Base-by-base conservation (phyloP, 1,140 invertebrate genomes). In the Polypedilum pembai region DNA sequence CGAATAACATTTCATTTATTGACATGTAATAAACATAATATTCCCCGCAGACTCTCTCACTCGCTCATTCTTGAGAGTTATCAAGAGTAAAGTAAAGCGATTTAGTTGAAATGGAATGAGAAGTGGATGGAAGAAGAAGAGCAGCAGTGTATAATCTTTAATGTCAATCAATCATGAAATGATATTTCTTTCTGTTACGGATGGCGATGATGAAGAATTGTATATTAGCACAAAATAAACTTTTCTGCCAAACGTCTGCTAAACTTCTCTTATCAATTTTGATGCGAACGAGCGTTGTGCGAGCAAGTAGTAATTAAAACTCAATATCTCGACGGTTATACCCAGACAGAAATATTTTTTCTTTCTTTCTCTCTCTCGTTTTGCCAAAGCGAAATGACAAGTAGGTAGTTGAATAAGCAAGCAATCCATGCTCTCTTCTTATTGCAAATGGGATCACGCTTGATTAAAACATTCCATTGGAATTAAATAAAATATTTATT, bases 141-240 rank as follows among this genome's bases (percentile, higher is more conserved):
- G 20, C 20, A 18, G 20, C 18, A 20, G 65, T 69, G 17, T 69
- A 69, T 69, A 69, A 69, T 69, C 65, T 69, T 56, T 69, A 69
- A 69, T 69, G 65, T 69, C 65, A 69, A 69, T 69, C 65, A 69
- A 69, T 69, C 65, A 69, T 69, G 65, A 69, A 69, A 21, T 21
- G 65, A 69, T 20, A 69, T 69, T 69, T 69, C 17, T 56, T 12
- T 56, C 45, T 33, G 24, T 1, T 33, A 5, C 24, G 24, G 5
- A 5, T 33, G 24, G 24, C 24, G 24, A 33, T 33, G 24, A 33
- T 33, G 24, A 33, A 33, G 24, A 33, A 33, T 33, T 33, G 24
- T 33, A 5, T 33, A 33, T 33, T 33, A 33, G 24, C 24, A 33
- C 24, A 33, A 33, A 33, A 33, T 33, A 33, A 33, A 33, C 24